phyloP scores from a whole-genome alignment of 1,140 invertebrate genomes.

The Cyclargus thomasi region DNA sequence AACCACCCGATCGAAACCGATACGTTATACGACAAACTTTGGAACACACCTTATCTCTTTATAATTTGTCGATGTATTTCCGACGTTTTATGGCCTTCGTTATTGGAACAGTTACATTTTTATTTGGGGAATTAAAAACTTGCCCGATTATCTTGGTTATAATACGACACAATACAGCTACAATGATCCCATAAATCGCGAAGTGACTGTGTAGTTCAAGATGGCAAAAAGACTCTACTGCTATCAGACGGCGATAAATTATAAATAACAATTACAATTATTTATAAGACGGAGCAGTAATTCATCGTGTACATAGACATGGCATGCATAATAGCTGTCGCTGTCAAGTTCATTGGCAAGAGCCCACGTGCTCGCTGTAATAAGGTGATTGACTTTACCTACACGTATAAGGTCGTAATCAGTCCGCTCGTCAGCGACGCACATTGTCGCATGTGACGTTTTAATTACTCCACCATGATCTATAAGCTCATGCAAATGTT shows the following conservation, averaged over 20 bases:
- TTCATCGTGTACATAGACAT: slow-evolving; percentile 23
- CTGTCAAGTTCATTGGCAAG: slow-evolving; percentile 67
- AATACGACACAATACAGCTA: too few species aligned
- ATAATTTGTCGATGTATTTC: neutral
- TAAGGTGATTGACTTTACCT: slow-evolving; percentile 58
- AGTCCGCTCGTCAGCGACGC: slow-evolving; percentile 14
- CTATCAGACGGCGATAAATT: slow-evolving; percentile 8
- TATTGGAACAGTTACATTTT: neutral
- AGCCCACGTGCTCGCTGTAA: slow-evolving; percentile 53
- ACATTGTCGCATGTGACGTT: slow-evolving; percentile 18
- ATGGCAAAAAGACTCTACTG: neutral
- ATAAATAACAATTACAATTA: slow-evolving; percentile 16
- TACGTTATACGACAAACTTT: slow-evolving; percentile 12
- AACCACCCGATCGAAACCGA: slow-evolving; percentile 28
- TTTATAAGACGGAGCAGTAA: slow-evolving; percentile 8
- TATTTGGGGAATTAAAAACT: neutral
- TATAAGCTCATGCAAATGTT: neutral
- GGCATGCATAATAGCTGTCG: slow-evolving; percentile 29
- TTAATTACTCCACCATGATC: slow-evolving; percentile 15
- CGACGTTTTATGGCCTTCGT: neutral
- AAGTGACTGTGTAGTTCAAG: neutral
- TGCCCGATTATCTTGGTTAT: neutral
- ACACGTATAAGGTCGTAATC: slow-evolving; percentile 37
- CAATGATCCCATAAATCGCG: too few species aligned
- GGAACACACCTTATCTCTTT: slow-evolving; percentile 14